These are phyloP conservation scores for Astreopora myriophthalma DNA, from an alignment of 64 coral and sea anemone genomes.

Conservation along the genomic window DNA sequence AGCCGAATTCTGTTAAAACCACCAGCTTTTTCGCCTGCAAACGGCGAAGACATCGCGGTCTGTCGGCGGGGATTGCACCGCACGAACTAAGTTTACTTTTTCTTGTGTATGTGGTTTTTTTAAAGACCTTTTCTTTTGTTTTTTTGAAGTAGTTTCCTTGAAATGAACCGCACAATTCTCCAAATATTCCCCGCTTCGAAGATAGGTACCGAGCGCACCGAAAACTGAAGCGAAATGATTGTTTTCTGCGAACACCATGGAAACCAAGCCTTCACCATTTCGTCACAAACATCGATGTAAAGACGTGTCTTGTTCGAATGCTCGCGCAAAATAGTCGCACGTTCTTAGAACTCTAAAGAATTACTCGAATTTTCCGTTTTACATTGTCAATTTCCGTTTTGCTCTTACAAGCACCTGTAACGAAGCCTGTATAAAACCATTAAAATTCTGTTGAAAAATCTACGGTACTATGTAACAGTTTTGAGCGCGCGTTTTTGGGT, in stretches of 20 bases:
- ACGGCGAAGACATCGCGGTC: background rate
- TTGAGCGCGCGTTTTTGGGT: too few species aligned
- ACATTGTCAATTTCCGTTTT: too few species aligned
- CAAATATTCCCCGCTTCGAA: background rate
- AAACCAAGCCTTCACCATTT: background rate
- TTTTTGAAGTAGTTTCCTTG: background rate
- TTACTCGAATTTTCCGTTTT: too few species aligned
- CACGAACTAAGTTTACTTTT: background rate
- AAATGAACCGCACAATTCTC: background rate
- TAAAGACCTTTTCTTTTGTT: background rate
- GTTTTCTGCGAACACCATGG: background rate
- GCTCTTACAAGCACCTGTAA: too few species aligned
- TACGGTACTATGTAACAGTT: too few species aligned
- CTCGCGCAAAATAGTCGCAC: too few species aligned
- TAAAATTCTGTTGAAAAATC: too few species aligned
- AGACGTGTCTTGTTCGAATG: background rate
- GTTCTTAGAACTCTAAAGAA: too few species aligned
- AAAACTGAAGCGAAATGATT: conserved; percentile 35
- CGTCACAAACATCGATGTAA: conserved; percentile 37
- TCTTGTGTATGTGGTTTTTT: background rate
- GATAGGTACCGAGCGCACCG: background rate
- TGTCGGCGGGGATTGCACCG: background rate
- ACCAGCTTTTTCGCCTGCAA: background rate
- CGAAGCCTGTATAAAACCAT: too few species aligned
- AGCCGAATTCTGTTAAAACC: background rate